These are phyloP conservation scores for Zhuqinia jingwanae DNA, from an alignment of 2,888 invertebrate species.

Conservation along the genomic window DNA sequence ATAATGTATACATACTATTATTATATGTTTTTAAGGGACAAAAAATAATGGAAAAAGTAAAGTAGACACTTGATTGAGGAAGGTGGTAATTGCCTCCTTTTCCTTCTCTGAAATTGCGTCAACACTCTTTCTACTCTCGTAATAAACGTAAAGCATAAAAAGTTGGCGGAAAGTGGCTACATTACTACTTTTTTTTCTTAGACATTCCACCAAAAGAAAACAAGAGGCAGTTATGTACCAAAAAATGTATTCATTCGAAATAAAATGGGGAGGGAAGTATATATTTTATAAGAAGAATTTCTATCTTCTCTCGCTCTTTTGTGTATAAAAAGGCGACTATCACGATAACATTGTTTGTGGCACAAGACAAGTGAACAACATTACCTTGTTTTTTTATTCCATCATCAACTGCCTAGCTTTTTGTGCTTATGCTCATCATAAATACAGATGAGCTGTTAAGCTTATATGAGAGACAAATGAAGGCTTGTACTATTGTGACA, in stretches of 20 bases:
- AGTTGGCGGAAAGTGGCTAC: not conserved
- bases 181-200: conserved; percentile 49
- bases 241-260: not conserved
- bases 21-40: not conserved
- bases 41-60: not conserved
- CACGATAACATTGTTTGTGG: not conserved
- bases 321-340: not conserved
- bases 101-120: conserved; percentile 51
- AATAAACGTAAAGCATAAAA: not conserved
- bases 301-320: not conserved
- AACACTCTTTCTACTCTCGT: not conserved
- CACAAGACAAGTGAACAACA: too few species aligned
- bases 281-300: too few species aligned
- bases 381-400: not conserved
- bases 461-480: not conserved
- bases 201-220: conserved; percentile 34
- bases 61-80: conserved; percentile 51
- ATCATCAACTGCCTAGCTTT: not conserved
- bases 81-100: conserved; percentile 63
- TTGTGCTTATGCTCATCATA: not conserved
- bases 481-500: not conserved
- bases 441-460: not conserved
- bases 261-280: too few species aligned
- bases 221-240: not conserved
- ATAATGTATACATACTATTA: conserved; percentile 16